A percentile compares a stretch with the other conserved stretches of the same genome.
Evolutionary conservation across 1,140 invertebrate species (phyloP).

Genomic region (Frieseomelitta varia): DNA sequence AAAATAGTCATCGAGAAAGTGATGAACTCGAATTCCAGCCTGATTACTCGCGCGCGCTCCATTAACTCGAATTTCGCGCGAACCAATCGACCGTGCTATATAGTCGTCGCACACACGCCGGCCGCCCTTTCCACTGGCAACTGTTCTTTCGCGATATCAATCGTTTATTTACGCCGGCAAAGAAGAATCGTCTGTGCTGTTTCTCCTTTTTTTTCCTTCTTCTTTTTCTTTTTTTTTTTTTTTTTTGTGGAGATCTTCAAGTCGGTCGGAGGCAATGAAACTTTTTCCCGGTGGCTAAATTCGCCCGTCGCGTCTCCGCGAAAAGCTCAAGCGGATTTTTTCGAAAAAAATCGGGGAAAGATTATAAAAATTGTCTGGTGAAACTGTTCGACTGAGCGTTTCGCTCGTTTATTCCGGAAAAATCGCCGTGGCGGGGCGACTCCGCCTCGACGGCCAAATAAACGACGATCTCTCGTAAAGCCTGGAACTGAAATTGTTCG

Average conservation of each 20-base stretch:
- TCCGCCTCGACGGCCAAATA: neutral
- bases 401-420: neutral
- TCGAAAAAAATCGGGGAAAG: neutral
- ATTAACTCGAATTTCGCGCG: slow-evolving; percentile 69
- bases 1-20: slow-evolving; percentile 69
- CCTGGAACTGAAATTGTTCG: neutral
- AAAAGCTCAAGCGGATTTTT: no score
- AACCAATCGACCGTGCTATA: slow-evolving; percentile 63
- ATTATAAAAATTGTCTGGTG: neutral
- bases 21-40: slow-evolving; percentile 69
- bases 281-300: no score
- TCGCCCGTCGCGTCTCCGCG: no score
- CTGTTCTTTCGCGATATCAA: slow-evolving; percentile 46
- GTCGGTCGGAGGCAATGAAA: no score
- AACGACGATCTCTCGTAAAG: neutral
- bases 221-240: no score
- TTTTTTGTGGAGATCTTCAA: no score
- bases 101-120: slow-evolving; percentile 52
- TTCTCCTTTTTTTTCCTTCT: no score
- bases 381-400: neutral
- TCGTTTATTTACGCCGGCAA: slow-evolving; percentile 22
- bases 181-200: neutral
- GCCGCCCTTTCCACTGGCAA: slow-evolving; percentile 46
- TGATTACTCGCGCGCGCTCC: slow-evolving; percentile 65
- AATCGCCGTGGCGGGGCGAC: neutral